Percentiles rank a stretch among this genome's conserved stretches.
These are phyloP conservation scores for Palythoa grandiflora DNA, from an alignment of 92 coral and sea anemone species.

Conservation along the genomic window DNA sequence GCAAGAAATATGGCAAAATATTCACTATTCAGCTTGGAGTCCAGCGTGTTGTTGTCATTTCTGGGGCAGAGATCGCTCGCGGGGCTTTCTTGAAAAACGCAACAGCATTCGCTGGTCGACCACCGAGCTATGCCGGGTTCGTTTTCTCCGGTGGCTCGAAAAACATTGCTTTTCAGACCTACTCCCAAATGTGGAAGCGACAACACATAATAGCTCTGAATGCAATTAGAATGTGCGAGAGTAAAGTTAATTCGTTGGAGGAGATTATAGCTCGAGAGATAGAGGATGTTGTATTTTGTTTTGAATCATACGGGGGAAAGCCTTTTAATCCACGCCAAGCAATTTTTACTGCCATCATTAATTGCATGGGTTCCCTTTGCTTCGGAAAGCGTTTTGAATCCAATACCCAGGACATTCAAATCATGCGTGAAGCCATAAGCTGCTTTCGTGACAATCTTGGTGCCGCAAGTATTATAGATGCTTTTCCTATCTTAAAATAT, in stretches of 20 bases:
- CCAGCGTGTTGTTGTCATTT: conserved; percentile 72
- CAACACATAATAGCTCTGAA: conserved; percentile 69
- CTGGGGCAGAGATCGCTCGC: conserved; percentile 73
- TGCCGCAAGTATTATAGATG: conserved; percentile 81
- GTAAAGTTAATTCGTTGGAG: conserved; percentile 45
- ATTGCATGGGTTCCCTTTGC: conserved; percentile 65
- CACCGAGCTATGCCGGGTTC: conserved; percentile 74
- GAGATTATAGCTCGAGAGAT: conserved; percentile 66
- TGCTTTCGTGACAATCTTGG: conserved; percentile 78
- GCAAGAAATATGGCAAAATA: conserved; percentile 77
- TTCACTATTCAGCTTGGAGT: conserved; percentile 80
- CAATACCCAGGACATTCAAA: conserved; percentile 66
- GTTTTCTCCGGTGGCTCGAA: conserved; percentile 67
- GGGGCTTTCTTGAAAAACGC: conserved; percentile 79
- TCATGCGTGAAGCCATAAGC: conserved; percentile 60
- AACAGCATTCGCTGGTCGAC: conserved; percentile 81
- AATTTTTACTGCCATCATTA: conserved; percentile 65
- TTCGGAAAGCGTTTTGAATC: conserved; percentile 73
- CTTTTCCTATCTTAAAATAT: conserved; percentile 78
- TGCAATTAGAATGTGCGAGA: conserved; percentile 62
- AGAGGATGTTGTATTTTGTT: conserved; percentile 53
- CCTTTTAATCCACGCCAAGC: conserved; percentile 68
- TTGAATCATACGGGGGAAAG: conserved; percentile 47
- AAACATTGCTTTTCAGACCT: conserved; percentile 74
- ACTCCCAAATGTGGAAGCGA: conserved; percentile 60